Evolutionary conservation across 1,140 invertebrate species (phyloP), one percentile per base, ranked within the genome.

Genomic region (Drosophila lowei): DNA sequence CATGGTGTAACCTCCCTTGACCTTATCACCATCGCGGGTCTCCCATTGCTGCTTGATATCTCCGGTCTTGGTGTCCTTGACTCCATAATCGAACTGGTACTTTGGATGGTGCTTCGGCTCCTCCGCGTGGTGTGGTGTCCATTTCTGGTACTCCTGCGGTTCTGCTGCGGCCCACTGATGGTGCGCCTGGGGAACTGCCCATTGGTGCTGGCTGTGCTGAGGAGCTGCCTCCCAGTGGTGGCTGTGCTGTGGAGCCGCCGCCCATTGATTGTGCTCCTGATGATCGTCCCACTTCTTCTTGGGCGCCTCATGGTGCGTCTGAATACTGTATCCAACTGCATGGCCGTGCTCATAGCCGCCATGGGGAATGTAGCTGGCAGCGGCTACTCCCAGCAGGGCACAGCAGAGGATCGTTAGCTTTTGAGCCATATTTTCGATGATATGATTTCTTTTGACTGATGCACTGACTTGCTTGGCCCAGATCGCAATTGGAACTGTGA

Each of bases 61-160:
- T 72, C 95, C 94, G 46, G 94, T 96, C 90, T 94, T 93, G 48
- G 93, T 93, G 86, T 96, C 95, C 73, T 94, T 93, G 6, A 96
- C 94, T 38, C 94, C 94, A 89, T 96, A 96, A 77, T 94, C 95
- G 88, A 95, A 96, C 78, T 93, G 93, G 91, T 96, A 96, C 65
- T 93, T 93, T 65, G 94, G 95, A 90, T 94, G 89, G 59, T 92
- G 90, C n/a, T 79, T 55, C 43, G 67, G 61, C 47, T 78, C 70
- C 53, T 78, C 79, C 11, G 64, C 59, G 21, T 73, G 68, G 9
- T 43, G 63, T 7, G 68, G 50, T 4, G 38, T 44, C 65, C 63
- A 68, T 52, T 72, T 50, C 6, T 49, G n/a, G 16, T 71, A 48
- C 8, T 48, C 15, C 25, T 72, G 57, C 0, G 47, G 13, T 0